Evolutionary conservation across 2,113 vertebrate species (phyloP).

Genomic region (Rhinolophus ferrumequinum): DNA sequence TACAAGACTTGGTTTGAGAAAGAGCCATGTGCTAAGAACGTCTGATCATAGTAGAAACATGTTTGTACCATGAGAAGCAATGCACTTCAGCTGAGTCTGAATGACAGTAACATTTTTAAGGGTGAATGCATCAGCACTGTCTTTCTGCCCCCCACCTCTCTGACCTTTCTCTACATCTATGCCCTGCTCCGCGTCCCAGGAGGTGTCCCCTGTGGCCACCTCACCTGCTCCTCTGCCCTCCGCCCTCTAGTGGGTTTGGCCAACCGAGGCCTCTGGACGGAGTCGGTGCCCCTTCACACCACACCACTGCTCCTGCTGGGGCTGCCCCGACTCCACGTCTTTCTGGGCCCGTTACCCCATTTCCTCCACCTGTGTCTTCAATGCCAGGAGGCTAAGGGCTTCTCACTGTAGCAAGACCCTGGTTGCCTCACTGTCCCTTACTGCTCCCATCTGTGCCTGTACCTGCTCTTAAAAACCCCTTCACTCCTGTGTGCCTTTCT

Average conservation of each 20-base stretch:
- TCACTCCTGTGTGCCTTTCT: neutral
- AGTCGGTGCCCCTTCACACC: no score
- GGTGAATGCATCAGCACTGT: neutral
- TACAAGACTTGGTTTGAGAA: neutral
- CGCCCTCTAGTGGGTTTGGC: neutral
- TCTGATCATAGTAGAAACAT: no score
- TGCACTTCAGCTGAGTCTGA: neutral
- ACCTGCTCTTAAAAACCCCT: no score
- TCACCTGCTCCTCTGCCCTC: neutral
- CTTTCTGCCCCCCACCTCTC: no score
- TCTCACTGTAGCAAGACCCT: neutral
- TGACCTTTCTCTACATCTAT: neutral
- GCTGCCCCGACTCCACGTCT: neutral
- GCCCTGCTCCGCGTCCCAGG: neutral
- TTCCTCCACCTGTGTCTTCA: neutral
- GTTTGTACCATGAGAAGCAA: no score
- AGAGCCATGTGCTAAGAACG: neutral
- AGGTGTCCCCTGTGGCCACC: neutral
- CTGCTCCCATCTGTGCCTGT: fast-evolving
- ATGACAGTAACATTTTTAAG: neutral
- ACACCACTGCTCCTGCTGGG: neutral
- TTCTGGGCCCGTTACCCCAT: no score
- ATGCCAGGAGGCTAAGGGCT: neutral
- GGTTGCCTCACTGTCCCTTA: neutral
- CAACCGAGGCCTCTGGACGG: neutral